phyloP scores from a whole-genome alignment of 2,888 invertebrate species.

The Drosophila seclusa region DNA sequence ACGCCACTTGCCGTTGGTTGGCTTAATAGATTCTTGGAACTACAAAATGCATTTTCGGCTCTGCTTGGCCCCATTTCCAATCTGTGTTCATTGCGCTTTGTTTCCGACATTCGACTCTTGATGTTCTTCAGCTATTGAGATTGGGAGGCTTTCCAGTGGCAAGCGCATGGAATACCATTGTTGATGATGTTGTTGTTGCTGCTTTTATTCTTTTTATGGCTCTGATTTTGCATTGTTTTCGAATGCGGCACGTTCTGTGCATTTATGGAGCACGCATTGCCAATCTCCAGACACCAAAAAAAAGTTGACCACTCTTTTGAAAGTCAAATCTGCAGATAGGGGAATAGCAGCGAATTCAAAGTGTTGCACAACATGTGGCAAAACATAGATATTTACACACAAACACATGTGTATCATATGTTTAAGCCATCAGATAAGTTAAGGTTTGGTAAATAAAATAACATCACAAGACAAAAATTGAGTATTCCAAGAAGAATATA shows the following conservation, averaged over 20 bases:
- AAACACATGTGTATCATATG: background rate
- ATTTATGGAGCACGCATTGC: constrained; percentile 67
- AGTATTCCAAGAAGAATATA: background rate
- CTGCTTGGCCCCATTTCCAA: constrained; percentile 43
- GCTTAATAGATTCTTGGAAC: constrained; percentile 56
- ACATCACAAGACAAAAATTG: background rate
- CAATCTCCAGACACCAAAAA: constrained; percentile 19
- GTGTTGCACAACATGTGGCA: constrained; percentile 9
- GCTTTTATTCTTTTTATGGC: constrained; percentile 15
- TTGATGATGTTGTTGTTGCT: constrained; percentile 16
- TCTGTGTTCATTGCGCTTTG: constrained; percentile 37
- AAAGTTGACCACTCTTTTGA: constrained; percentile 9
- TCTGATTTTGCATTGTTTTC: constrained; percentile 67
- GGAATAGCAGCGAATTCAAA: constrained; percentile 5
- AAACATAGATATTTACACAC: constrained; percentile 3
- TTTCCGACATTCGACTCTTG: constrained; percentile 38
- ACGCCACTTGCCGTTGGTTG: constrained; percentile 25
- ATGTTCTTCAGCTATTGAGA: constrained; percentile 19
- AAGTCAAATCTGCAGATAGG: constrained; percentile 9
- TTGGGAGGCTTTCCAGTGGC: constrained; percentile 18
- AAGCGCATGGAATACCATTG: constrained; percentile 22
- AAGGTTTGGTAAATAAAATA: background rate
- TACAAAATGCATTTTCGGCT: constrained; percentile 38
- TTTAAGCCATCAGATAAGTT: background rate
- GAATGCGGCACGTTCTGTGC: constrained; percentile 68